These are phyloP conservation scores for Drosophila simulans DNA, from an alignment of 1,140 invertebrate genomes.

Conservation along the genomic window DNA sequence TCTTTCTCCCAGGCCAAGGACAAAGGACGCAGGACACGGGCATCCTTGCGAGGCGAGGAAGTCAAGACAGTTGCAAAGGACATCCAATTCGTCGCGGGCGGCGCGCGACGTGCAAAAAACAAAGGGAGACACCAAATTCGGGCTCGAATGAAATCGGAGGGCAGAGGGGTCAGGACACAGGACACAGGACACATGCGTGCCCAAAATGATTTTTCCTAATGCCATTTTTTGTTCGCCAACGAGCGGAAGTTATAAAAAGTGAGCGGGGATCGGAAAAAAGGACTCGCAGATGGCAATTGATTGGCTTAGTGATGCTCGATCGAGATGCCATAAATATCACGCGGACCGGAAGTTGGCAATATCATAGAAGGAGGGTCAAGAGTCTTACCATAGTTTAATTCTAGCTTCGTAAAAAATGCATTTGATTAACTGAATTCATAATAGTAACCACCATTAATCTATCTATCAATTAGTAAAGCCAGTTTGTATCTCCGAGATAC, in stretches of 20 bases:
- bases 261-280: not conserved
- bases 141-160: slow-evolving; percentile 10
- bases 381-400: not conserved
- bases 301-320: slow-evolving; percentile 38
- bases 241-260: slow-evolving; percentile 51
- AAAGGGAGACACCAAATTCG: slow-evolving; percentile 39
- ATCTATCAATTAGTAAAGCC: not conserved
- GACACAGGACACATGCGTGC: slow-evolving; percentile 52
- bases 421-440: not conserved
- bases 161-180: slow-evolving; percentile 14
- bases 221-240: slow-evolving; percentile 43
- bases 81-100: slow-evolving; percentile 62
- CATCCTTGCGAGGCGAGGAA: not conserved
- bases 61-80: slow-evolving; percentile 15
- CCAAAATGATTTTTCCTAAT: slow-evolving; percentile 56
- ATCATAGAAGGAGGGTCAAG: not conserved
- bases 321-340: slow-evolving; percentile 24
- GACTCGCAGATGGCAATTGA: slow-evolving; percentile 40
- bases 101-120: slow-evolving; percentile 71
- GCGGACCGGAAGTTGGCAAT: not conserved
- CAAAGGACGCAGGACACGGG: not conserved
- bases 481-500: too few species aligned
- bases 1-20: not conserved
- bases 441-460: not conserved
- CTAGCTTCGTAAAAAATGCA: too few species aligned